A percentile compares a stretch with the other conserved stretches of the same genome.
Conservation (phyloP, 2,888 invertebrate genomes). For the Achlya flavicornis region DNA sequence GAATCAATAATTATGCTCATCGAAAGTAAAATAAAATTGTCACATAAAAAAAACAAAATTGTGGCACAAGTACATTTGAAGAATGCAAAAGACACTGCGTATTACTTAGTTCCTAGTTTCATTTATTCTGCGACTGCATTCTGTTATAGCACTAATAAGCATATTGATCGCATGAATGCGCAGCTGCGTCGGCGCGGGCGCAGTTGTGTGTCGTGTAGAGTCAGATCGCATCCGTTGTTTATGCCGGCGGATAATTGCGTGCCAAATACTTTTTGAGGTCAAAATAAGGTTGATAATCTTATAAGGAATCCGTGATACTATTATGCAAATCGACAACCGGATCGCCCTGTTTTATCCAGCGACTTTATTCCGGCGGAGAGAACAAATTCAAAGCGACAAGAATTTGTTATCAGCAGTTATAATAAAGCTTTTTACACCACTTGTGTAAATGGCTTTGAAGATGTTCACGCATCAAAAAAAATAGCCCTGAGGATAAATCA, state of each 20-base stretch:
- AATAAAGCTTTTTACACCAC: too few relatives aligned
- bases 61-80: too few relatives aligned
- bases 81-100: background rate
- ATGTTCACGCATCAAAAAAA: too few relatives aligned
- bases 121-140: background rate
- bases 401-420: too few relatives aligned
- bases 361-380: too few relatives aligned
- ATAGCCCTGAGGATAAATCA: too few relatives aligned
- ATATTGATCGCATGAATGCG: background rate
- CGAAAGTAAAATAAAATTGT: too few relatives aligned
- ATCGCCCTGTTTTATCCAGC: background rate
- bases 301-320: background rate
- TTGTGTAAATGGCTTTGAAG: too few relatives aligned
- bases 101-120: background rate
- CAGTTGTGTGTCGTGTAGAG: background rate
- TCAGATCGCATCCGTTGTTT: background rate
- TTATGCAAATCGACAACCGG: background rate
- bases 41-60: too few relatives aligned
- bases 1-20: too few relatives aligned
- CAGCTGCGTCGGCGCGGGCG: conserved; percentile 2
- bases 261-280: background rate
- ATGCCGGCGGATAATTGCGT: background rate
- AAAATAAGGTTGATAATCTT: background rate
- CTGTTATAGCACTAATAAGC: background rate
- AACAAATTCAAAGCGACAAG: too few relatives aligned